Evolutionary conservation across 2,113 vertebrate genomes (phyloP), one percentile per base, ranked within the genome.

Genomic region (Syngnathus scovelli): DNA sequence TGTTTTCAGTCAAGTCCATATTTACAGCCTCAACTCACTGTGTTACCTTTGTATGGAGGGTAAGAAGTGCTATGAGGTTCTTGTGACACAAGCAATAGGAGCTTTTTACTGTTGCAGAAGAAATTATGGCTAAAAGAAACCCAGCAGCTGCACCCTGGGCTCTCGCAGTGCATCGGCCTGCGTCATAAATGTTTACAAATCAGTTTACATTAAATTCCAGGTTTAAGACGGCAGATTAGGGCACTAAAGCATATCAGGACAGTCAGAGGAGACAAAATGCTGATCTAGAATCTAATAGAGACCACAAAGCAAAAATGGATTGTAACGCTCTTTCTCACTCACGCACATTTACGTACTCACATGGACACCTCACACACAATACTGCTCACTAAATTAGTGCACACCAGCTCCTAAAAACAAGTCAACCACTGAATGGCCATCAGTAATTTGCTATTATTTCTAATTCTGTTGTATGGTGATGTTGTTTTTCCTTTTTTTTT

Each of bases 131-230:
- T 7, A 51, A 21, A 52, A 9, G 9, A 9, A n/a, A 52, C 19
- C 49, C 18, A 21, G 19, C 19, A 21, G 19, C 19, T 1, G 16
- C 3, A 52, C n/a, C 49, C 49, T 52, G 49, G 49, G n/a, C n/a
- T n/a, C 49, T n/a, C 7, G 8, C 49, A 10, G 48, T 49, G 49
- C 19, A 52, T 33, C 67, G 70, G 78, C 68, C 54, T 62, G 37
- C 63, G 62, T 54, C 33, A 1, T 64, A 66, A 76, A 75, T 75
- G 81, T 88, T 88, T 86, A 81, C 81, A 85, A 55, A 70, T 72
- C 46, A 70, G 69, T 72, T 55, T 70, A n/a, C 68, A 69, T 71
- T 54, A 65, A 69, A 61, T 64, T 39, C 59, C 72, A 75, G 78
- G 61, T 71, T 36, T 8, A 64, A 69, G 66, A 75, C 58, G 59